Evolutionary conservation across 2,797 vertebrate species (phyloP), one percentile per base, ranked within the genome.

Genomic region (Rhinichthys osculus): DNA sequence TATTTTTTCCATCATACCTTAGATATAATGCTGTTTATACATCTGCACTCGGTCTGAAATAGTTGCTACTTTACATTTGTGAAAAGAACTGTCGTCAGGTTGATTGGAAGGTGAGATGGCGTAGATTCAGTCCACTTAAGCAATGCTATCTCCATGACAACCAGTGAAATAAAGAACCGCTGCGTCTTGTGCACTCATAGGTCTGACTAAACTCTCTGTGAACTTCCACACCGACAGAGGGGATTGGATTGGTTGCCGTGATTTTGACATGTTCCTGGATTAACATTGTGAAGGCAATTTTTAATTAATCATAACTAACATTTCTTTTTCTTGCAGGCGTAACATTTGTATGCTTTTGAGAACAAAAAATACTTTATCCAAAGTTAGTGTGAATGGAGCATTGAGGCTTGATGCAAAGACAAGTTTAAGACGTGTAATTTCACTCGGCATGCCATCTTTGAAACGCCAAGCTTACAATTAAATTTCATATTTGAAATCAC

Each of bases 111-210:
- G 81, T 86, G 78, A 88, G 85, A 59, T 77, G 82, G 82, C 64
- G 86, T 82, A 70, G 71, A 83, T 91, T 90, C 90, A 86, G 87
- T 92, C 86, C 90, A 92, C 88, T 89, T 91, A 89, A 91, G 92
- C 93, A 94, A 93, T 95, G 92, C 92, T 92, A 92, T 95, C 93
- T 89, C 94, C 93, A 95, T 95, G 93, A 90, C 94, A 94, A 95
- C 94, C 90, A 88, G 88, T 84, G 91, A 89, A 88, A 90, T 92
- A 91, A 90, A 90, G 74, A 87, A 83, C 87, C 89, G 89, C 90
- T 85, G 84, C 82, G 89, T 88, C 90, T 88, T 93, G 90, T 91
- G 40, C 35, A 40, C 3, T 6, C 80, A 33, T 19, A 83, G 71
- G 21, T 38, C 27, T n/a, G 71, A 23, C 16, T 57, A 21, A 27